Base-by-base conservation (phyloP, 2,888 invertebrate genomes). In the Lamproptera curius region DNA sequence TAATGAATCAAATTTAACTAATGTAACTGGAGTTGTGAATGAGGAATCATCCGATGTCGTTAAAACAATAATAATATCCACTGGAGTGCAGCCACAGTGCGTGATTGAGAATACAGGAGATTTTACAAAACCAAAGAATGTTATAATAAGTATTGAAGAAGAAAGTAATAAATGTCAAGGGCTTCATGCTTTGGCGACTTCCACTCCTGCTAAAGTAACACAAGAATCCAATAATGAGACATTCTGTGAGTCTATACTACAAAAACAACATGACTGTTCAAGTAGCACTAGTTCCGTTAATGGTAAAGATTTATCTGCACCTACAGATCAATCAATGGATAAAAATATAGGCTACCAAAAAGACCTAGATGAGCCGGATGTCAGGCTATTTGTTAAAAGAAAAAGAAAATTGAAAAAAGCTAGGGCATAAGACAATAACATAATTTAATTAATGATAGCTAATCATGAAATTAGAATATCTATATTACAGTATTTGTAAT, bases 351-450 rank as follows among this genome's bases (percentile, higher is more conserved):
- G 58, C 26, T 47, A 56, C 2, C 61, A 61, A 54, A 61, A 57
- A 34, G 62, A 66, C 10, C 34, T 53, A 8, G 80, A 82, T 51
- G 68, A 62, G 45, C 86, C 86, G 14, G 86, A 86, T 59, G 67
- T 86, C 2, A 75, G 80, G 59, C 77, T 86, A 66, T 73, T 80
- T 57, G 70, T 80, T 8, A 78, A 65, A 56, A 70, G 83, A 57
- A 67, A 77, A 52, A 73, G 74, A 51, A 80, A 71, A 70, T 46
- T 65, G 23, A 46, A 67, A n/a, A 80, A 69, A 52, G 52, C 57
- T 11, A 54, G 42, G 50, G 11, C 34, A 17, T 36, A 38, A 37
- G 9, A 1, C 4, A 33, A 28, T 41, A 37, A 23, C 16, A 20
- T 20, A 20, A 20, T 3, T 20, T 20, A 20, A 20, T 20, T 20